Evolutionary conservation across 2,888 invertebrate species (phyloP).

Genomic region (Cataglyphis rosenhaueri): DNA sequence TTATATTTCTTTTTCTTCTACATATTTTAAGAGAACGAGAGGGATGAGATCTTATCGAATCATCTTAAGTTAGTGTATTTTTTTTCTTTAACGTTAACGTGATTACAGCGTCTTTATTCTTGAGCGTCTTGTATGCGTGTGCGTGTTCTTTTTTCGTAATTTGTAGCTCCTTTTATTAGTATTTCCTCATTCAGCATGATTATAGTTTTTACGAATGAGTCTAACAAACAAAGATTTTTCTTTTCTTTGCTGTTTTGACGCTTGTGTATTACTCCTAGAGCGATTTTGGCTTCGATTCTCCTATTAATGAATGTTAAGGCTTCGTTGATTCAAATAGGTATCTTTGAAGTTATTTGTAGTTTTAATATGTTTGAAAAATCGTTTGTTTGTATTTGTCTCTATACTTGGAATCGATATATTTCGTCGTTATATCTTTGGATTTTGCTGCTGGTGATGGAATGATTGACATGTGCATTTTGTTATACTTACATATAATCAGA

Average conservation of each 20-base stretch:
- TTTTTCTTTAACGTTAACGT: slow-evolving; percentile 16
- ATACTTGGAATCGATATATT: slow-evolving; percentile 61
- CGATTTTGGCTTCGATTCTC: slow-evolving; percentile 67
- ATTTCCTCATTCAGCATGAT: slow-evolving; percentile 73
- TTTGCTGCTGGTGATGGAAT: slow-evolving; percentile 80
- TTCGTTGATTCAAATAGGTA: slow-evolving; percentile 57
- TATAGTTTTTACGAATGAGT: slow-evolving; percentile 55
- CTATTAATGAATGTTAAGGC: slow-evolving; percentile 60
- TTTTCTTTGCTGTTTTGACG: slow-evolving; percentile 61
- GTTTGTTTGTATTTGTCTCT: slow-evolving; percentile 73
- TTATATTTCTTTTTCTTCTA: slow-evolving; percentile 31
- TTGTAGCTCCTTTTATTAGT: slow-evolving; percentile 59
- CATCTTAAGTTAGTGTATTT: slow-evolving; percentile 58
- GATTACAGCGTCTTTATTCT: slow-evolving; percentile 40
- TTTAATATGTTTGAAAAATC: slow-evolving; percentile 70
- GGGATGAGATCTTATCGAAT: slow-evolving; percentile 39
- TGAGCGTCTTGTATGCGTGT: slow-evolving; percentile 70
- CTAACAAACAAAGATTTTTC: slow-evolving; percentile 58
- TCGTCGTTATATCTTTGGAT: slow-evolving; percentile 62
- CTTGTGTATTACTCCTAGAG: slow-evolving; percentile 61
- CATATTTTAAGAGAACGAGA: slow-evolving; percentile 23
- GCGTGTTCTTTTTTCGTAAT: slow-evolving; percentile 59
- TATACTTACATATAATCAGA: slow-evolving; percentile 67
- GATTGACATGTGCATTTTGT: slow-evolving; percentile 72
- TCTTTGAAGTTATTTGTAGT: slow-evolving; percentile 62